Evolutionary conservation across 1,140 invertebrate species (phyloP).

Genomic region (Lepidurus apus): DNA sequence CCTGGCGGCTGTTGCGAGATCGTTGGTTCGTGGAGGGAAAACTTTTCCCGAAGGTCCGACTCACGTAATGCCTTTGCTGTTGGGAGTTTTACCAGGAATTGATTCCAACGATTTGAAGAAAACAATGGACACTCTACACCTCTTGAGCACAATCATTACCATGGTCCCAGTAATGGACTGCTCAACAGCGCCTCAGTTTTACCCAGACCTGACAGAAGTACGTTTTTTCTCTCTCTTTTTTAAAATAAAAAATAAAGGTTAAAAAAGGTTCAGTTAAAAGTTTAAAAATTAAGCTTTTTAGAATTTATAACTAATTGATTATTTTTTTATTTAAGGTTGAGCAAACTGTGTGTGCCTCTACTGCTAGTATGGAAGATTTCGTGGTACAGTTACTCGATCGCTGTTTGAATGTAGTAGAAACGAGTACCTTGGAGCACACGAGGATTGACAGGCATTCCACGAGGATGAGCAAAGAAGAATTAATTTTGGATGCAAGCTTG

Average conservation of each 20-base stretch:
- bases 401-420: slow-evolving; percentile 62
- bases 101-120: slow-evolving; percentile 87
- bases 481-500: slow-evolving; percentile 62
- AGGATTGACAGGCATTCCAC: slow-evolving; percentile 48
- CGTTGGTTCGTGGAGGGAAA: slow-evolving; percentile 59
- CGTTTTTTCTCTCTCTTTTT: not conserved
- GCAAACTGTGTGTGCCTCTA: slow-evolving; percentile 66
- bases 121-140: slow-evolving; percentile 68
- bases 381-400: slow-evolving; percentile 78
- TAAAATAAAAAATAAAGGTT: not conserved
- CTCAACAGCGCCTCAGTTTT: slow-evolving; percentile 60
- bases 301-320: not conserved
- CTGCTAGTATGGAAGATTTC: slow-evolving; percentile 81
- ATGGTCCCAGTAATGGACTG: slow-evolving; percentile 79
- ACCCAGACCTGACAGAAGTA: slow-evolving; percentile 62
- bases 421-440: slow-evolving; percentile 60
- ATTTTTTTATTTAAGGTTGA: slow-evolving; percentile 53
- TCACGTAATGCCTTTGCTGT: slow-evolving; percentile 73
- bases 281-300: slow-evolving; percentile 41
- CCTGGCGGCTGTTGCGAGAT: slow-evolving; percentile 62
- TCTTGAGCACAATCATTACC: slow-evolving; percentile 67
- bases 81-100: slow-evolving; percentile 74
- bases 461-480: slow-evolving; percentile 61
- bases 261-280: not conserved
- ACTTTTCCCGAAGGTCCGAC: slow-evolving; percentile 68